Evolutionary conservation across 2,888 invertebrate species (phyloP).

Genomic region (Cosmia trapezina): DNA sequence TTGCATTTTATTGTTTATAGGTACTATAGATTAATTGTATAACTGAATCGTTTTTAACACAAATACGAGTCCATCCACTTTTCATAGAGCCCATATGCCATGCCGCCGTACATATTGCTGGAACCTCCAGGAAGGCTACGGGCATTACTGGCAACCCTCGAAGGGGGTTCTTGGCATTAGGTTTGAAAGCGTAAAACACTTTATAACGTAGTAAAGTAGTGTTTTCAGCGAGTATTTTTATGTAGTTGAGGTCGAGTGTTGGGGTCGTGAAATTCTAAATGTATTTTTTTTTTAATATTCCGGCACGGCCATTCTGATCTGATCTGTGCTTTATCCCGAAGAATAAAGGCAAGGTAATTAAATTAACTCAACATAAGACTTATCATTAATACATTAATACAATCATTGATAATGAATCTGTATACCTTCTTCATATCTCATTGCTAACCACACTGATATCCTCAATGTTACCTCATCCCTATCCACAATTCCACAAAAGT

Average conservation of each 20-base stretch:
- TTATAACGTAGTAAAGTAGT: background rate
- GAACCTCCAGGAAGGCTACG: no score
- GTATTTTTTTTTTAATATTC: background rate
- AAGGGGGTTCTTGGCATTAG: background rate
- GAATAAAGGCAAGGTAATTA: background rate
- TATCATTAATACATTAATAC: no score
- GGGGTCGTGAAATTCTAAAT: background rate
- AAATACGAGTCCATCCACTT: background rate
- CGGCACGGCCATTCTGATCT: no score
- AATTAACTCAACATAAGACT: background rate
- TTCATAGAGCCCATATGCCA: background rate
- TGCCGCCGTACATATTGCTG: no score
- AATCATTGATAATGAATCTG: no score
- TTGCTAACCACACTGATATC: no score
- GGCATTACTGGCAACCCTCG: no score
- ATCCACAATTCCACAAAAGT: background rate
- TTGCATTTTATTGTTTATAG: constrained; percentile 19
- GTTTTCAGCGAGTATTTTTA: no score
- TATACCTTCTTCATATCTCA: background rate
- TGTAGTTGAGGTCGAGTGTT: no score
- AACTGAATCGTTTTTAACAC: background rate
- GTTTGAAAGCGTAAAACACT: background rate
- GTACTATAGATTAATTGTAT: background rate
- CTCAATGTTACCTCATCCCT: background rate
- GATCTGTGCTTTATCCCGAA: background rate